Evolutionary conservation across 2,888 invertebrate species (phyloP), one percentile per base, ranked within the genome.

Genomic region (Volucella zonaria): DNA sequence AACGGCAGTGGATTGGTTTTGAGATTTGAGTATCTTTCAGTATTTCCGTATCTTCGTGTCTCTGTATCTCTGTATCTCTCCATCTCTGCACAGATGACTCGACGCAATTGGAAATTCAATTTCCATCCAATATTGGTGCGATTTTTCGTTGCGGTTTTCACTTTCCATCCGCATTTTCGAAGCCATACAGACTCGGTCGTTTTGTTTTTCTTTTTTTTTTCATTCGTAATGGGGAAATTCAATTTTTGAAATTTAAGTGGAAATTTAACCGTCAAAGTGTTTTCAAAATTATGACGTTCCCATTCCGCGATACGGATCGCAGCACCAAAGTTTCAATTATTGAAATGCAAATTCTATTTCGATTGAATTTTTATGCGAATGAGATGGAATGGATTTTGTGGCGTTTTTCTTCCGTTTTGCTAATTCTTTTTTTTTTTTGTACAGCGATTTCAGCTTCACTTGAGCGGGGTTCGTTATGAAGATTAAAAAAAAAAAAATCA

Each of bases 261-360:
- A 81, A 85, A 80, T 76, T 76, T 75, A 59, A 67, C 75, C 75
- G 58, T 73, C 67, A 71, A 76, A 71, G 61, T 52, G 71, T 12
- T 61, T 64, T 18, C 38, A 47, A 75, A 79, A 61, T 82, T 78
- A 68, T 74, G 75, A 78, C 62, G 54, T 59, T 23, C 38, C 43
- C 12, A 61, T 64, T 12, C 45, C 9, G 23, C 49, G 45, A 43
- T 42, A 51, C 12, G 74, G 11, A 58, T 54, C 45, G 58, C 18
- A 73, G 56, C 47, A 70, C 68, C 68, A 71, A 66, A 75, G 79
- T 80, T 79, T 83, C 83, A 83, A 83, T 83, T 83, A 83, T 59
- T 71, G 70, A 83, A 83, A 83, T 83, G 83, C 75, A 83, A 80
- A 83, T 83, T 79, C 82, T 70, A 75, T 70, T 70, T 70, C 70